Base-by-base conservation (phyloP, 1,140 invertebrate species). In the Drosophila equinoxialis region DNA sequence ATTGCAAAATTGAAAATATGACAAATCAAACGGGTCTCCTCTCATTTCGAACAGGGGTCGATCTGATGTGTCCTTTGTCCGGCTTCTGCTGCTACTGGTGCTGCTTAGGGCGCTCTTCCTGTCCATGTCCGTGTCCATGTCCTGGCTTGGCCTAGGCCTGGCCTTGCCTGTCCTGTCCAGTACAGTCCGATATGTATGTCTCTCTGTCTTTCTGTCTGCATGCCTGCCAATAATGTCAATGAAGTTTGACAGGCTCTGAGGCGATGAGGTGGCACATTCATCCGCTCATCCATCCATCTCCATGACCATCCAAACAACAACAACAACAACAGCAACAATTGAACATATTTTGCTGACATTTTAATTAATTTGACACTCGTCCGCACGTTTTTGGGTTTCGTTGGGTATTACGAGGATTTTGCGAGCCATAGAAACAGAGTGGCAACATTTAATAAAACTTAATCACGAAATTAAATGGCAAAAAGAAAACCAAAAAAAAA, bases 301-400 rank as follows among this genome's bases (percentile, higher is more conserved):
- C 68, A 74, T 76, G 55, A 64, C 42, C 62, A 64, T 45, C 35
- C 55, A 48, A 57, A 14, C 17, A 48, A 42, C 30, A 48, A 14
- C 67, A 41, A 64, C 30, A 58, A 59, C 55, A 58, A 84, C 23
- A 26, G 23, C 82, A 81, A 86, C 83, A 85, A 85, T 82, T 66
- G 77, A 90, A 91, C 90, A 91, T 84, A 91, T 91, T 91, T 91
- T 76, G 85, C 80, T 91, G 90, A 91, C 90, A 90, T 90, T 91
- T 91, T 91, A 91, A 91, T 91, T 91, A 91, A 91, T 91, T 91
- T 87, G 77, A 82, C 81, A 86, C 83, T 87, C 82, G 74, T 71
- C 59, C 58, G 67, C 68, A 85, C 65, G 68, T 64, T 69, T 66
- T 62, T 37, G 65, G 39, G 63, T 80, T 69, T 42, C 42, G 63